Evolutionary conservation across 1,140 invertebrate genomes (phyloP), one percentile per base, ranked within the genome.

Genomic region (Polypedilum vanderplanki): DNA sequence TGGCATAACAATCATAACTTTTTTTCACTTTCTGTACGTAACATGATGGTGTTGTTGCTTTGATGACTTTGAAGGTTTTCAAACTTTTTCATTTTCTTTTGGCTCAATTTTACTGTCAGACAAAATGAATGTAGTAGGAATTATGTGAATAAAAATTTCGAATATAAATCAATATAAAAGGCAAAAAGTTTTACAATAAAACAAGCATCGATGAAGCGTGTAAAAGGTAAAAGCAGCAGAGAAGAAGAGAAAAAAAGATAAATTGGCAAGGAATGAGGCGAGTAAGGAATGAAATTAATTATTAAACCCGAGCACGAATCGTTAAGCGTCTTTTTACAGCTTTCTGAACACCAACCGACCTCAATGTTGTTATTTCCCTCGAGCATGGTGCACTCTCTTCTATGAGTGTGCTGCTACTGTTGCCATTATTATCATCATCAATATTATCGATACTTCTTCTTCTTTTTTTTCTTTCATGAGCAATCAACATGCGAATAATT

Each of bases 121-220:
- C 41, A 46, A 46, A 46, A 46, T 15, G 15, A 46, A 46, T 10
- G 9, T 10, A 46, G 8, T 8, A 8, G 8, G 7, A 46, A 46
- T 46, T 46, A 46, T 46, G 41, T 46, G 41, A 46, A 46, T 46
- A 15, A 46, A 15, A 15, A 46, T 10, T 8, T 46, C 41, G 41
- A 46, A 46, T 46, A 46, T 46, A 46, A 46, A 46, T 46, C 41
- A 46, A 46, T 46, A 46, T 46, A 46, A 46, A 46, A 46, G 15
- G 41, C 15, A 15, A 15, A 46, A 46, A 46, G 9, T 46, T 46
- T 46, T 46, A 46, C 41, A 46, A 46, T 46, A 46, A 46, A 46
- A 46, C 41, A 46, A 46, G n/a, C 41, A 46, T 46, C 7, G 41
- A 46, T 46, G 41, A 46, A 46, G 41, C 41, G 41, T 46, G 41